Evolutionary conservation across 2,113 vertebrate species (phyloP), one percentile per base, ranked within the genome.

Genomic region (Oostethus manadensis): DNA sequence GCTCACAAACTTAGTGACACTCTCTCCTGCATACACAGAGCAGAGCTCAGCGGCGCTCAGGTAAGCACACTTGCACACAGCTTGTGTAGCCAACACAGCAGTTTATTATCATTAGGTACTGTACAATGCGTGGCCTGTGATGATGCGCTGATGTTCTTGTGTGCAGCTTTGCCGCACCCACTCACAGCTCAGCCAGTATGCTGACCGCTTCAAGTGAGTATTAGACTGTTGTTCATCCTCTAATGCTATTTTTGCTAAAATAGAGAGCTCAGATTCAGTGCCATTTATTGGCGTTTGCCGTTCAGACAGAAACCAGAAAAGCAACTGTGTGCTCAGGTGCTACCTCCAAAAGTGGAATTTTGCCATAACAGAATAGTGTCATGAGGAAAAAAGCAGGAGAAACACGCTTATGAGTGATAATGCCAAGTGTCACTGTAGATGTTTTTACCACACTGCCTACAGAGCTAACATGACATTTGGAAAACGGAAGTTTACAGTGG

Each of bases 1-100:
- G 97, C 95, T 0, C 97, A 99, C 88, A 98, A 99, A 79, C 93
- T 99, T 42, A 92, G 92, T 1, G 97, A 99, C 78, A 93, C 94
- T 14, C 93, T 98, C 67, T 93, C 92, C 8, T 84, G 87, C 61
- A 93, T 99, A 71, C 86, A 99, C 51, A 96, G 95, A 0, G 64
- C 72, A 0, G 93, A 96, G 69, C 89, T 99, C 76, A 93, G 59
- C 0, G 97, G 94, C 40, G 79, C 91, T 29, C 96, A 99, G 95
- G 97, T 99, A 74, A 57, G 45, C 9, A 33, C 4, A 47, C 38
- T 48, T 35, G 13, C 22, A 53, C n/a, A 35, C 10, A 4, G 9
- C 26, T 1, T 9, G 18, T 14, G 9, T 21, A 50, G 4, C 1
- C 9, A 23, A 21, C 14, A 6, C 22, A 50, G 10, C 48, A 21